Conservation (phyloP, 2,888 invertebrate genomes). For the Synergus umbraculus region DNA sequence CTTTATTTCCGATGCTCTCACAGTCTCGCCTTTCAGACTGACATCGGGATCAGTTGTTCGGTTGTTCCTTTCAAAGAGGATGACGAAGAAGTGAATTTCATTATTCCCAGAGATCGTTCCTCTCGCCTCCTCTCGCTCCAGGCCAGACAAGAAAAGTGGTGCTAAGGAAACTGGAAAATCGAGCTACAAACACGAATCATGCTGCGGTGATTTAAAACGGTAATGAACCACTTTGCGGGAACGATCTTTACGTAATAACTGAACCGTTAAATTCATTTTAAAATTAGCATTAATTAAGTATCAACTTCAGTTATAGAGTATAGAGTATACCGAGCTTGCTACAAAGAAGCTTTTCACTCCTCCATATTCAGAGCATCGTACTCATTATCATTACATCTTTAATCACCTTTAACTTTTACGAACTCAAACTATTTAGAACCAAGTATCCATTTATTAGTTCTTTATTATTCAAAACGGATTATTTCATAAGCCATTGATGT, state of each 20-base stretch:
- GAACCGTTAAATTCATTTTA: slow-evolving; percentile 16
- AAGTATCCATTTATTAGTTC: no score
- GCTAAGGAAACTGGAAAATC: slow-evolving; percentile 14
- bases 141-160: neutral
- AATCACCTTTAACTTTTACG: neutral
- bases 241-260: slow-evolving; percentile 23
- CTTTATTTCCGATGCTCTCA: neutral
- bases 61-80: slow-evolving; percentile 14
- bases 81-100: slow-evolving; percentile 27
- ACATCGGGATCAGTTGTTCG: slow-evolving; percentile 31
- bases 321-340: neutral
- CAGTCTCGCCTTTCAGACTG: slow-evolving; percentile 21
- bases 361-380: slow-evolving; percentile 13
- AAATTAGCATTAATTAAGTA: slow-evolving; percentile 31
- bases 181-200: neutral
- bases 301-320: neutral
- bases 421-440: neutral
- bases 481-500: no score
- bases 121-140: neutral
- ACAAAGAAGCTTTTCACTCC: slow-evolving; percentile 13
- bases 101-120: slow-evolving; percentile 23
- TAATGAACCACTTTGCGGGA: slow-evolving; percentile 33
- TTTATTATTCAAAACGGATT: no score
- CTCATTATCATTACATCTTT: neutral
- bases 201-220: slow-evolving; percentile 23